phyloP scores from a whole-genome alignment of 2,888 invertebrate species.

The Parnassius smintheus region DNA sequence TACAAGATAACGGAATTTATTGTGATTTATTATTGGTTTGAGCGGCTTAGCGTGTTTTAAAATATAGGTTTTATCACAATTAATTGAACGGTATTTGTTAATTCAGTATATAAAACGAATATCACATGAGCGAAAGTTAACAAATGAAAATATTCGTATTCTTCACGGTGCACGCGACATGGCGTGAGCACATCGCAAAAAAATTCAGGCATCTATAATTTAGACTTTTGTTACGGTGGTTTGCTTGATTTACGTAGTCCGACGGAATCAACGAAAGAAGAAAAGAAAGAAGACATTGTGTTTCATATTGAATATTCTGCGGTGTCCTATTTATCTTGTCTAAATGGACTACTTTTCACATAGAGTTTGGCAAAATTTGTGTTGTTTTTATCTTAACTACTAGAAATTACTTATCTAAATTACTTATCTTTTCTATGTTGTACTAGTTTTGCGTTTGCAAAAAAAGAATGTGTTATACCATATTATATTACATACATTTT shows the following conservation, averaged over 20 bases:
- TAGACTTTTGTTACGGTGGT: conserved; percentile 27
- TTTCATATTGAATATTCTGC: too few relatives aligned
- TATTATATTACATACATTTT: too few relatives aligned
- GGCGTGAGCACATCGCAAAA: conserved; percentile 46
- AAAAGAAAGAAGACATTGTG: too few relatives aligned
- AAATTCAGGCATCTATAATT: conserved; percentile 43
- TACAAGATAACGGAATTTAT: too few relatives aligned
- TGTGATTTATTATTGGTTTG: neutral
- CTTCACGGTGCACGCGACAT: conserved; percentile 57
- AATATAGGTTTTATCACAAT: conserved; percentile 31
- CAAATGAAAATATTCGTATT: conserved; percentile 45
- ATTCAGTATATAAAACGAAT: conserved; percentile 37
- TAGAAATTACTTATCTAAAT: too few relatives aligned
- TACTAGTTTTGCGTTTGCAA: too few relatives aligned
- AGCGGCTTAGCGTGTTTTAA: neutral
- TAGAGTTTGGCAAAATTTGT: too few relatives aligned
- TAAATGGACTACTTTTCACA: too few relatives aligned
- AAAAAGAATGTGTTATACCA: too few relatives aligned
- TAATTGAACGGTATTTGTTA: conserved; percentile 30
- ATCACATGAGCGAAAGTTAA: conserved; percentile 36
- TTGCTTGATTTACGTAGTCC: conserved; percentile 25
- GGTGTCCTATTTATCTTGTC: too few relatives aligned
- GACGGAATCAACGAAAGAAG: conserved; percentile 16
- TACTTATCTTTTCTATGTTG: too few relatives aligned
- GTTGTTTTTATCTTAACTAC: too few relatives aligned